Evolutionary conservation across 2,797 vertebrate species (phyloP), one percentile per base, ranked within the genome.

Genomic region (Emydoidea blandingii): DNA sequence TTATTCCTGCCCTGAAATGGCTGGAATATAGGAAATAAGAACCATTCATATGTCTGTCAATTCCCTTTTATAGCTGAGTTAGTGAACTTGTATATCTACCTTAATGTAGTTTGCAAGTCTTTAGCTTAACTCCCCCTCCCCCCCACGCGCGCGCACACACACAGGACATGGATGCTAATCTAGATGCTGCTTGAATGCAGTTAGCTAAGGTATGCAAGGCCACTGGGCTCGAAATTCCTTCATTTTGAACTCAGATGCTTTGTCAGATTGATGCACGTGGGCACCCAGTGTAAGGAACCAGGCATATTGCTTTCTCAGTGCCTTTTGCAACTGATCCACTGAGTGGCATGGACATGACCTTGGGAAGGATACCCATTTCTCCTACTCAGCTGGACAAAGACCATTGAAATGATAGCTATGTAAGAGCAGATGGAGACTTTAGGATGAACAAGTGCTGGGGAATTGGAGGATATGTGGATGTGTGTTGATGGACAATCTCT

Each of bases 111-210:
- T 52, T 37, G 34, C 31, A n/a, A 68, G 31, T 9, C 49, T 37
- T 65, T 25, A 62, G 14, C 34, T 54, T 18, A 54, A 23, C 19
- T 50, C 52, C 12, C 50, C 50, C 7, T 8, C 52, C 7, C 7
- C 50, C 50, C 3, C 12, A 12, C 12, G 12, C 50, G 1, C 14
- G 11, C 11, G 23, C 5, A 3, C 37, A 25, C 9, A 25, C 62
- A 27, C 21, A 68, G 21, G 19, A 74, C 21, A 12, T 5, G 21
- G 47, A 29, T 50, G 23, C 83, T 41, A 41, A 8, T 37, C 53
- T 47, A 76, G 18, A 9, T 44, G 27, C 10, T 49, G 12, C 81
- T 47, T 47, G 44, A 82, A 82, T 44, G 53, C 16, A 56, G 25
- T 18, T 57, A 19, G 15, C 50, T 52, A 37, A 25, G 29, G 7